Base-by-base conservation (phyloP, 1,140 invertebrate species). In the Hesperophylax magnus region DNA sequence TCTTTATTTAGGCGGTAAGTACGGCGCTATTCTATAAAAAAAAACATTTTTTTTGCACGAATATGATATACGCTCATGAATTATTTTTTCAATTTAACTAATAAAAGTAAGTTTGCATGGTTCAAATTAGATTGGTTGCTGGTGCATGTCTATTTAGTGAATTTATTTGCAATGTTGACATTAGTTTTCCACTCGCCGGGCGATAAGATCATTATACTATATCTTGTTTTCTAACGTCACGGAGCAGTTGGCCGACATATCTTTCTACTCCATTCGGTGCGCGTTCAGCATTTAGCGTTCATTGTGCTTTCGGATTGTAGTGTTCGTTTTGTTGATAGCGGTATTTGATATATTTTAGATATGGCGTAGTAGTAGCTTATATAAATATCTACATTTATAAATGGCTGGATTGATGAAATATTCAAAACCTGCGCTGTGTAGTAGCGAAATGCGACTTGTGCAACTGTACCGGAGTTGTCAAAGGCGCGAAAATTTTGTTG, bases 1-100 rank as follows among this genome's bases (percentile, higher is more conserved):
- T 22, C 54, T 76, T 52, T 39, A 72, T 79, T 72, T 79, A 60
- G 34, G 20, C 78, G 78, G 78, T 80, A 80, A 75, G 78, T 80
- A 75, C 69, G 31, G 58, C 22, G 20, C 52, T 76, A 39, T 80
- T 58, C 27, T 61, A 52, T 65, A 80, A 75, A 80, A 79, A 74
- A 80, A 76, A 60, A 39, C 0, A 1, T 52, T 71, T 71, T 79
- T 79, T 78, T 78, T 78, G 65, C 65, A 34, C 52, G 54, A 67
- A 58, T 27, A 17, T 76, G 24, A 22, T 54, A 60, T 20, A 74
- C 54, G 39, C 31, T 24, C 18, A 58, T 39, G 72, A 58, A 58
- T 60, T 76, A 58, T 60, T 58, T 72, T 76, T 54, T 60, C 54
- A 76, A 60, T 76, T 60, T 58, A 76, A 58, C 54, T 56, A n/a